phyloP scores from a whole-genome alignment of 2,888 invertebrate genomes.

The Melieria omissa region DNA sequence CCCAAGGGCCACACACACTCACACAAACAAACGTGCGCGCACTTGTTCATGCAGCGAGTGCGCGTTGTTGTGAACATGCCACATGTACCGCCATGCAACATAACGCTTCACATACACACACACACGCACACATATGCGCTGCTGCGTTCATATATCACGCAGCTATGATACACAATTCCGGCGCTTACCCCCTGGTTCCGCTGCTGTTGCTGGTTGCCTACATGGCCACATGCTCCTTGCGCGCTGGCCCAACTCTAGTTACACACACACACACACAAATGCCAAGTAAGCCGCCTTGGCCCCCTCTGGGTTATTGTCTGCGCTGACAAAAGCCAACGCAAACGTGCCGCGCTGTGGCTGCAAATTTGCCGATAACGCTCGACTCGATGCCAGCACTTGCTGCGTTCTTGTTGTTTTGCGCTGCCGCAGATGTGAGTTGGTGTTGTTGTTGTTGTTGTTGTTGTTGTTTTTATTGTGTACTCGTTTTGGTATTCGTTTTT shows the following conservation, averaged over 20 bases:
- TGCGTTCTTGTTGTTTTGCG: constrained; percentile 24
- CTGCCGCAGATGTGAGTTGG: constrained; percentile 11
- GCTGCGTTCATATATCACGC: neutral
- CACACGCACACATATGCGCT: constrained; percentile 6
- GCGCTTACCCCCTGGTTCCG: no score
- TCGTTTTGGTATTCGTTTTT: no score
- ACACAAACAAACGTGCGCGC: neutral
- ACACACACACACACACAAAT: no score
- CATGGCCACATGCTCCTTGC: no score
- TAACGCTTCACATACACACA: neutral
- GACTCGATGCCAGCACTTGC: constrained; percentile 18
- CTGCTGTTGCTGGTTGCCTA: no score
- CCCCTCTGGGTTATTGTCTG: constrained; percentile 6
- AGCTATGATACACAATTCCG: no score
- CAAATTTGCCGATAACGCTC: constrained; percentile 36
- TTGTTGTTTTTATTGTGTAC: neutral
- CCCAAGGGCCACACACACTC: constrained; percentile 4
- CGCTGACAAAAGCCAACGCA: constrained; percentile 13
- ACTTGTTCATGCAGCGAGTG: neutral
- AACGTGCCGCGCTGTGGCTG: constrained; percentile 24
- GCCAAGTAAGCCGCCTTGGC: no score
- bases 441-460: constrained; percentile 25
- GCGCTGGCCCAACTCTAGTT: no score
- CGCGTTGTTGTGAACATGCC: neutral
- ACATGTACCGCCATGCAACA: neutral